Evolutionary conservation across 1,140 invertebrate species (phyloP), one percentile per base, ranked within the genome.

Genomic region (Neodiprion pinetum): DNA sequence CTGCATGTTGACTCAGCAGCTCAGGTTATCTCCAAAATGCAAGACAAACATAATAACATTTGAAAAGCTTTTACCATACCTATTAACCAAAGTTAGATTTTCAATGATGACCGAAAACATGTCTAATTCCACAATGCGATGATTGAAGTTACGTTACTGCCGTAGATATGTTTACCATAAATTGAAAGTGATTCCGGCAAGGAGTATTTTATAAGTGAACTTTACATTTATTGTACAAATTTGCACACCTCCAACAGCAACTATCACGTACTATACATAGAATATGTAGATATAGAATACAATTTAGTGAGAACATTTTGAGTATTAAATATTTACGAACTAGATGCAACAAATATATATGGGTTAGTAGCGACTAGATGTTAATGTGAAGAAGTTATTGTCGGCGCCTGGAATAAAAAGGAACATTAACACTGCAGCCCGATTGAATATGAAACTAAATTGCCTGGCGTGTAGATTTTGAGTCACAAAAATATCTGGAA

Each of bases 331-430:
- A 75, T 80, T 72, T 81, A 79, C 79, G 80, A 69, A 47, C 67
- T 69, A 69, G 17, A 69, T 69, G 40, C 68, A 74, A 76, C 49
- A 61, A 77, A 75, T 75, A 48, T 84, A 85, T 82, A 86, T 81
- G 83, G 80, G 82, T 88, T 88, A 88, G 84, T 87, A 88, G 86
- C 81, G 81, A 87, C 83, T 84, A 84, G 85, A 83, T 81, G 84
- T 88, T 88, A 88, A 85, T 87, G 87, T 85, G 86, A 83, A 88
- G 87, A 88, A 70, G 86, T 88, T 89, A 88, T 88, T 89, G 88
- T 88, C 89, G 88, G 87, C 89, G 88, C 87, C 89, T 90, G 89
- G 85, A 90, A 90, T 87, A 88, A 84, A 90, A 88, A 89, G 81
- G 85, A 82, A 83, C 80, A 83, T 87, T 88, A 87, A 84, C 82